Conservation (phyloP, 2,113 vertebrate genomes). For the Oenanthe oenanthe region DNA sequence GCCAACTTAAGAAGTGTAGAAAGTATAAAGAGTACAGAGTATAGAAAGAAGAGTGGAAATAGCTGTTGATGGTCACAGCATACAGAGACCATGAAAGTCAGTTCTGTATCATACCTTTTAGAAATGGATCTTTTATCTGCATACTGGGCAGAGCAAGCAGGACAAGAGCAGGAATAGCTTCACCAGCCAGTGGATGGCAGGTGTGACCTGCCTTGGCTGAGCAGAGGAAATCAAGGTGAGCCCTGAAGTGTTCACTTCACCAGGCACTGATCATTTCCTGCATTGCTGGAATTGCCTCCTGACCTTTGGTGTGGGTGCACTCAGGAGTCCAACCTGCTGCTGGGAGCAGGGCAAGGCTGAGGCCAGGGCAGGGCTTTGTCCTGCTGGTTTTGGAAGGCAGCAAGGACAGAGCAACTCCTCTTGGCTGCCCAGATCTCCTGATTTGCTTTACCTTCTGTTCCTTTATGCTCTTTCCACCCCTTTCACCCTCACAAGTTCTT, state of each 20-base stretch:
- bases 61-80: not conserved
- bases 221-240: not conserved
- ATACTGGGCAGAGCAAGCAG: not conserved
- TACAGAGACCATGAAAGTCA: not conserved
- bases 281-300: not conserved
- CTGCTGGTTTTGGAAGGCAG: not conserved
- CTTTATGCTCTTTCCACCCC: not conserved
- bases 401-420: not conserved
- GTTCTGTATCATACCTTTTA: not conserved
- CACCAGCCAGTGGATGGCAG: not conserved
- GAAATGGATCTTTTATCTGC: not conserved
- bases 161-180: not conserved
- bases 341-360: not conserved
- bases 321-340: not conserved
- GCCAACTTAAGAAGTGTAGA: not conserved
- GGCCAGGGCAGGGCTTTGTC: not conserved
- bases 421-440: not conserved
- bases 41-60: not conserved
- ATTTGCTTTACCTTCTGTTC: not conserved
- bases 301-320: rapidly evolving
- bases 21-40: not conserved
- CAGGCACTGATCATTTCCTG: rapidly evolving
- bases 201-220: not conserved
- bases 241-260: not conserved
- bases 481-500: not conserved